Percentiles rank a stretch among this genome's conserved stretches.
Conservation (phyloP, 1,140 invertebrate species). For the Coelopa frigida region DNA sequence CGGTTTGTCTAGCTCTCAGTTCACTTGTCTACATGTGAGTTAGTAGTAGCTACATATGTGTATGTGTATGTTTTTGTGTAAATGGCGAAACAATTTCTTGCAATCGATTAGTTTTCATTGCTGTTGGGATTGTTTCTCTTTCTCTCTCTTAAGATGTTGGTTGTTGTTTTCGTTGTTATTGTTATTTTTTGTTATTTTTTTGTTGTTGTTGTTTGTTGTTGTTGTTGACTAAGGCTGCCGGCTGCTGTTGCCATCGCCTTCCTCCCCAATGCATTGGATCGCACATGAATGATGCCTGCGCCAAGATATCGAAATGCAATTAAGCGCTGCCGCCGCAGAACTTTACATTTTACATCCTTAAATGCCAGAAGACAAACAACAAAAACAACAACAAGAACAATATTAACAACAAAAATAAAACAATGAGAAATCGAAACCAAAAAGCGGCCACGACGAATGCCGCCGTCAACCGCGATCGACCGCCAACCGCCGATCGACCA, state of each 20-base stretch:
- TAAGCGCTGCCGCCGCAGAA: too few species aligned
- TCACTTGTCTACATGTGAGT: too few species aligned
- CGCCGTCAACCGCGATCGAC: conserved; percentile 5
- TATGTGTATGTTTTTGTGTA: too few species aligned
- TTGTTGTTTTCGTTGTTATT: conserved; percentile 8
- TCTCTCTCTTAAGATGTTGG: not conserved
- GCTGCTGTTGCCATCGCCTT: not conserved
- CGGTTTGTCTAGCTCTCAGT: not conserved
- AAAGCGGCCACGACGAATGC: conserved; percentile 8
- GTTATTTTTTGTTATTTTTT: conserved; percentile 2
- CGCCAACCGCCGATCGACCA: too few species aligned
- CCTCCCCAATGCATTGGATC: not conserved
- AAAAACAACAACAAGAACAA: conserved; percentile 3
- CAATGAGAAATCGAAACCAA: conserved; percentile 11
- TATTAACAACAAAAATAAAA: too few species aligned
- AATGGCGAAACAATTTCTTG: too few species aligned
- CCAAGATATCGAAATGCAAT: conserved; percentile 46
- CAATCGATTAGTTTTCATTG: too few species aligned
- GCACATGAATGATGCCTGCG: conserved; percentile 34
- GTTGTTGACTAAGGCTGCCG: not conserved
- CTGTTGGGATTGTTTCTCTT: not conserved
- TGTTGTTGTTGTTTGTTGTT: conserved; percentile 1
- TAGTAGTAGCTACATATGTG: too few species aligned
- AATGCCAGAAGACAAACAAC: conserved; percentile 20
- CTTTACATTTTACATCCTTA: conserved; percentile 23